Evolutionary conservation across 1,140 invertebrate species (phyloP).

Genomic region (Hormaphis cornu): DNA sequence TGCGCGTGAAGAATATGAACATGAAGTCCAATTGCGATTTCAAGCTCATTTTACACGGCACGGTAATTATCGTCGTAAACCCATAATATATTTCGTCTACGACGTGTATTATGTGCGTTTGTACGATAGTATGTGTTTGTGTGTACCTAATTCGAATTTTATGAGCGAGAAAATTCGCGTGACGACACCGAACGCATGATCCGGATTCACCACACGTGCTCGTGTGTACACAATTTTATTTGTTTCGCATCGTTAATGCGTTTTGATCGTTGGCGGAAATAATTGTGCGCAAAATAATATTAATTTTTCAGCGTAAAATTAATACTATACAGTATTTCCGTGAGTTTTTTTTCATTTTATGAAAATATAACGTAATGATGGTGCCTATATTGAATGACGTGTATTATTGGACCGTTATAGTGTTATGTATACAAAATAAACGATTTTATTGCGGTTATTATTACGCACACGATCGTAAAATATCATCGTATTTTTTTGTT

Average conservation of each 20-base stretch:
- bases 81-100: neutral
- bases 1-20: neutral
- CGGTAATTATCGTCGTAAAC: no score
- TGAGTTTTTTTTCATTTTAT: no score
- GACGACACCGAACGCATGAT: constrained; percentile 10
- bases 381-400: no score
- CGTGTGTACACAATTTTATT: neutral
- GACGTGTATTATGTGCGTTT: neutral
- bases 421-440: no score
- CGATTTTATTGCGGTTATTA: no score
- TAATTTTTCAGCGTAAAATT: neutral
- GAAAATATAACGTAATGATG: no score
- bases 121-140: no score
- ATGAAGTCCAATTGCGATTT: neutral
- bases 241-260: neutral
- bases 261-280: neutral
- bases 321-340: no score
- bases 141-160: constrained; percentile 2
- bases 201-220: constrained; percentile 20
- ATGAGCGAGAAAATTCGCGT: constrained; percentile 20
- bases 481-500: no score
- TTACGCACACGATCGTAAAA: no score
- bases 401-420: no score
- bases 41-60: constrained; percentile 20
- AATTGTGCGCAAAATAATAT: no score